Percentiles rank a stretch among this genome's conserved stretches.
Evolutionary conservation across 2,888 invertebrate genomes (phyloP).

Genomic region (Acanthosepion lycidas): DNA sequence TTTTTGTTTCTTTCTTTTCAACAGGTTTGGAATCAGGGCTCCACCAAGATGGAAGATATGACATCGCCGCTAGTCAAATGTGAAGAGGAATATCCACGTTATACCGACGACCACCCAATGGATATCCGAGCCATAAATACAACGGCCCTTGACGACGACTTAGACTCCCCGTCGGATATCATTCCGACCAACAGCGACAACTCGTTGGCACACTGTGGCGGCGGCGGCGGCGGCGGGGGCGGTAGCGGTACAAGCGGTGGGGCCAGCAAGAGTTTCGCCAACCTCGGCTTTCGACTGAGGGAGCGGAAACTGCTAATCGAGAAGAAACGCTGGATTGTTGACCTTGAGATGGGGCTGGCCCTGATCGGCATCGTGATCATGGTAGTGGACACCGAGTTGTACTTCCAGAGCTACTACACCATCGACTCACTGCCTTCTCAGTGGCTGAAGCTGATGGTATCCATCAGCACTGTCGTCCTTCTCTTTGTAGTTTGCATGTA

Average conservation of each 20-base stretch:
- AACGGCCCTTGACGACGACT: constrained; percentile 23
- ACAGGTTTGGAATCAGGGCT: constrained; percentile 45
- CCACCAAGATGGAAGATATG: constrained; percentile 47
- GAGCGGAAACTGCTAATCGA: constrained; percentile 63
- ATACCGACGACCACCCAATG: constrained; percentile 45
- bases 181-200: constrained; percentile 42
- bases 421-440: constrained; percentile 57
- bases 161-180: constrained; percentile 36
- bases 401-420: constrained; percentile 56
- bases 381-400: constrained; percentile 64
- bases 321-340: constrained; percentile 62
- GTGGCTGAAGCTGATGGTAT: constrained; percentile 61
- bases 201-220: constrained; percentile 39
- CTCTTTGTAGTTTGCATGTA: constrained; percentile 60
- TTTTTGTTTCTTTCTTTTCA: background rate
- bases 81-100: constrained; percentile 41
- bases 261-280: constrained; percentile 47
- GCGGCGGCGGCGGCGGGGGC: constrained; percentile 39
- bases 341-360: constrained; percentile 62
- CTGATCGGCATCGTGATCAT: constrained; percentile 62
- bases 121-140: constrained; percentile 44
- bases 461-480: constrained; percentile 61
- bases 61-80: constrained; percentile 44
- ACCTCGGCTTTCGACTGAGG: constrained; percentile 64
- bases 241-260: constrained; percentile 24